These are phyloP conservation scores for Pao palembangensis DNA, from an alignment of 2,113 vertebrate species.

Conservation along the genomic window DNA sequence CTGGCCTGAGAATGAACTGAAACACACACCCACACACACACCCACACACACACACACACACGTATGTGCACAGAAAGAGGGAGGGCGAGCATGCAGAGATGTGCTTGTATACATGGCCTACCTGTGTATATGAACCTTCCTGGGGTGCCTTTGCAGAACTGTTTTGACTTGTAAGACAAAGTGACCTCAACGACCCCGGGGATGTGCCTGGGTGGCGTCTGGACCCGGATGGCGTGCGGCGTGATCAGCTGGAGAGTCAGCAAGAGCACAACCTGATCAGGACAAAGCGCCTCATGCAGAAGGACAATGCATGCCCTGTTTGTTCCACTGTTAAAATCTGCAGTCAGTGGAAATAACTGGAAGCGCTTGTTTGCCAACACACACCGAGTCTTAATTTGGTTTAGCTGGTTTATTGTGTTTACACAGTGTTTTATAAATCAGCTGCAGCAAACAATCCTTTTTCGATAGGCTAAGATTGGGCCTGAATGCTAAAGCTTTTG, in stretches of 20 bases:
- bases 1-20: slow-evolving; percentile 66
- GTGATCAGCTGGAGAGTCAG: slow-evolving; percentile 48
- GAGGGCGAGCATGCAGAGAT: no score
- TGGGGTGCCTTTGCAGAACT: slow-evolving; percentile 72
- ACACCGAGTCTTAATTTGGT: background rate
- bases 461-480: background rate
- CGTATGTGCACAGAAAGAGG: slow-evolving; percentile 1
- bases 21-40: slow-evolving; percentile 61
- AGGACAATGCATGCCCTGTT: background rate
- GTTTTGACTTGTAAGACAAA: slow-evolving; percentile 71
- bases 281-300: background rate
- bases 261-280: background rate
- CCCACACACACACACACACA: slow-evolving; percentile 8
- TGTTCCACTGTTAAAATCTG: background rate
- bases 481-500: background rate
- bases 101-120: slow-evolving; percentile 22
- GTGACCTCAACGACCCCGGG: slow-evolving; percentile 71
- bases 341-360: background rate
- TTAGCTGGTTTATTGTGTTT: background rate
- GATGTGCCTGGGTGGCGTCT: slow-evolving; percentile 72
- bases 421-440: slow-evolving; percentile 1
- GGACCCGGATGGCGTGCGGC: slow-evolving; percentile 67
- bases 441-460: background rate
- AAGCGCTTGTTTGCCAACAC: background rate
- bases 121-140: slow-evolving; percentile 71